phyloP scores from a whole-genome alignment of 2,797 vertebrate species.

The Dicrostonyx torquatus region DNA sequence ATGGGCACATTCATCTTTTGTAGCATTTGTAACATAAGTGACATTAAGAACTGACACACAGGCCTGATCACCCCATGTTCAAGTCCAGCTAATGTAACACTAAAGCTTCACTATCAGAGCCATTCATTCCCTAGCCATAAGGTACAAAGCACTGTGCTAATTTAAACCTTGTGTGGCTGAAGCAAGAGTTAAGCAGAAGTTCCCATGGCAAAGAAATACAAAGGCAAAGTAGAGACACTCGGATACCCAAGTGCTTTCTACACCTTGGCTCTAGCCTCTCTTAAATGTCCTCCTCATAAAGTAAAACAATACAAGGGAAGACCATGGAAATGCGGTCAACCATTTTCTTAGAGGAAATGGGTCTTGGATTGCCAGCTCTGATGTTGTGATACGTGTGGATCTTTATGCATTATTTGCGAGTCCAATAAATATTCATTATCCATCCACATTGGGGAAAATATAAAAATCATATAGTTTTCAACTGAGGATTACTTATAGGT shows the following conservation, averaged over 20 bases:
- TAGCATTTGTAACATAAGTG: neutral
- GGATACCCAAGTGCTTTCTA: constrained; percentile 6
- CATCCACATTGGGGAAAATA: neutral
- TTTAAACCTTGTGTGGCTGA: constrained; percentile 41
- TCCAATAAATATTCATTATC: neutral
- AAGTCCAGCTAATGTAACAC: neutral
- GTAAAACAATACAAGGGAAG: rapidly evolving
- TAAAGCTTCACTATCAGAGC: neutral
- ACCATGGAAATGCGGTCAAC: neutral
- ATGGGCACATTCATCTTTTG: neutral
- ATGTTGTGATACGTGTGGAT: neutral
- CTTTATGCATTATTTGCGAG: neutral
- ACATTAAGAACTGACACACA: neutral
- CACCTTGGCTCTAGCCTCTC: neutral
- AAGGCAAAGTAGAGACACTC: constrained; percentile 42
- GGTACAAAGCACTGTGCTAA: neutral
- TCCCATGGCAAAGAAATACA: constrained; percentile 25
- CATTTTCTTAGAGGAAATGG: neutral
- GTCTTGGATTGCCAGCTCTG: neutral
- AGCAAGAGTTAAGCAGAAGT: neutral
- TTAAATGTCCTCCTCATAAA: constrained; percentile 36
- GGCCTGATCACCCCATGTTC: neutral
- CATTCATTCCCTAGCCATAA: neutral
- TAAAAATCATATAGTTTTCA: neutral
- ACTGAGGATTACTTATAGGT: neutral